Conservation (phyloP, 1,140 invertebrate species). For the Apis cerana region DNA sequence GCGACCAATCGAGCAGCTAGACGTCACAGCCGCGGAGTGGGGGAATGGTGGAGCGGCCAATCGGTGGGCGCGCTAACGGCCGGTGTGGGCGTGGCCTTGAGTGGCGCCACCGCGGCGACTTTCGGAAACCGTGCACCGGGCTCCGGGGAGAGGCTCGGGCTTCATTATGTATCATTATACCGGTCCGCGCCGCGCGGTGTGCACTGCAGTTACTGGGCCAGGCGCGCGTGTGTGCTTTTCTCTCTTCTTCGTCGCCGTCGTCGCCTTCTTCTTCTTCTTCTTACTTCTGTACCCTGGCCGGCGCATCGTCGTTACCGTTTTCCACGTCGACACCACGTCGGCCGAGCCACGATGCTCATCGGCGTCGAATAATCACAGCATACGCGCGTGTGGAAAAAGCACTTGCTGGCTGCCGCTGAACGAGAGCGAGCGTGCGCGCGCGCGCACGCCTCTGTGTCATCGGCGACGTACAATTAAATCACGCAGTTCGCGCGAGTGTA, state of each 20-base stretch:
- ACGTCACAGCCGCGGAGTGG: constrained; percentile 52
- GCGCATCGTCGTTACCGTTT: constrained; percentile 28
- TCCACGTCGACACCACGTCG: constrained; percentile 45
- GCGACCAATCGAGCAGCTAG: constrained; percentile 57
- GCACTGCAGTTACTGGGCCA: constrained; percentile 79
- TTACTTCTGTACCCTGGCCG: constrained; percentile 29
- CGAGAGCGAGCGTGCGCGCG: constrained; percentile 52
- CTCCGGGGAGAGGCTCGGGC: constrained; percentile 79
- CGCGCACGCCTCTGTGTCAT: constrained; percentile 41
- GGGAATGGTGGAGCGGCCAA: constrained; percentile 60
- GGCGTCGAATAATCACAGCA: constrained; percentile 51
- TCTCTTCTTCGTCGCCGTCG: constrained; percentile 64
- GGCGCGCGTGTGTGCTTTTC: constrained; percentile 77
- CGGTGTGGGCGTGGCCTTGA: constrained; percentile 56
- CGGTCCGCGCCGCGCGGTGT: constrained; percentile 81
- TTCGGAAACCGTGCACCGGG: constrained; percentile 64
- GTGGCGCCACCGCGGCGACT: constrained; percentile 72
- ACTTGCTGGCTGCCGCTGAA: constrained; percentile 48
- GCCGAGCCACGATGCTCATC: constrained; percentile 54
- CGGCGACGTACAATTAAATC: constrained; percentile 60
- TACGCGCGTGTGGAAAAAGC: constrained; percentile 56
- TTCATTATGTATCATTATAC: constrained; percentile 83
- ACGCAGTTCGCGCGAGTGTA: constrained; percentile 52
- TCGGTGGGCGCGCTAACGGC: constrained; percentile 13
- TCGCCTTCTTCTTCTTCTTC: constrained; percentile 53